A percentile compares a stretch with the other conserved stretches of the same genome.
Conservation (phyloP, 2,888 invertebrate genomes). For the Xiphydria camelus region DNA sequence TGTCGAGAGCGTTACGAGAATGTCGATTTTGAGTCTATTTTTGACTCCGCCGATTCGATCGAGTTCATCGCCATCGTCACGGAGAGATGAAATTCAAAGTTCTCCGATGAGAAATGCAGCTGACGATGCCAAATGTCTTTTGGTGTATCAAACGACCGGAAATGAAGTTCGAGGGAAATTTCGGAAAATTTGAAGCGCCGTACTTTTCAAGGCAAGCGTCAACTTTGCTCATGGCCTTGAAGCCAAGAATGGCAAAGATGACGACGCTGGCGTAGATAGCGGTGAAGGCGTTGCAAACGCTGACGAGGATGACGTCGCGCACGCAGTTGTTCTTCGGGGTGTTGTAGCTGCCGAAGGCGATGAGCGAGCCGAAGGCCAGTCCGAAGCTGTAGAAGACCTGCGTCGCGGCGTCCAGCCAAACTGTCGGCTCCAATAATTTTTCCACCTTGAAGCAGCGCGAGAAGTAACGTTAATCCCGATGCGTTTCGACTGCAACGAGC, state of each 20-base stretch:
- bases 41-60: too few relatives aligned
- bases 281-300: conserved; percentile 89
- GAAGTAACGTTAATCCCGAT: conserved; percentile 9
- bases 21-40: too few relatives aligned
- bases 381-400: conserved; percentile 95
- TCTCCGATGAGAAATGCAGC: background rate
- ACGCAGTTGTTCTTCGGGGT: conserved; percentile 94
- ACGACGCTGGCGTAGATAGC: conserved; percentile 94
- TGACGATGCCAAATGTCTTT: background rate
- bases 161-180: background rate
- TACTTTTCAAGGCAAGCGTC: conserved; percentile 79
- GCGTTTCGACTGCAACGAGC: background rate
- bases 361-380: conserved; percentile 91
- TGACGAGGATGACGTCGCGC: conserved; percentile 86
- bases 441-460: conserved; percentile 66
- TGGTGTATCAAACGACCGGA: too few relatives aligned
- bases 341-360: conserved; percentile 95
- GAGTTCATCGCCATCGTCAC: too few relatives aligned
- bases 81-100: conserved; percentile 1
- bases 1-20: too few relatives aligned
- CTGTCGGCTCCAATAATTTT: conserved; percentile 82
- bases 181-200: conserved; percentile 49
- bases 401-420: conserved; percentile 95
- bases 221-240: conserved; percentile 91
- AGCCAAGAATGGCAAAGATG: conserved; percentile 93